Conservation (phyloP, 64 coral and sea anemone species). For the Stichodactyla mertensii region DNA sequence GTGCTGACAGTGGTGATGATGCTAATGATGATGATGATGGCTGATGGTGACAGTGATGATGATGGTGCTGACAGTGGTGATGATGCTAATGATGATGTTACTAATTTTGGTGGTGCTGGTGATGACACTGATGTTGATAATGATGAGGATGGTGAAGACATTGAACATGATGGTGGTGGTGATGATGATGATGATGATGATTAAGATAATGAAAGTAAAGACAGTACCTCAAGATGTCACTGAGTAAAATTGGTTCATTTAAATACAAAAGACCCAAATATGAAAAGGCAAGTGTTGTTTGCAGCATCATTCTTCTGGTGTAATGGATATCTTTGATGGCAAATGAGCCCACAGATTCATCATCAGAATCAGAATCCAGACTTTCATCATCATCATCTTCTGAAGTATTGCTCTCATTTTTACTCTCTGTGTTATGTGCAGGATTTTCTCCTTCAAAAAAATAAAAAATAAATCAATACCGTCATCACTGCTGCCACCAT, state of each 20-base stretch:
- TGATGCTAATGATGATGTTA: too few relatives aligned
- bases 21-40: too few relatives aligned
- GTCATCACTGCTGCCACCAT: neutral
- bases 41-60: too few relatives aligned
- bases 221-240: slow-evolving; percentile 2
- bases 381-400: neutral
- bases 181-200: neutral
- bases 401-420: neutral
- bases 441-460: neutral
- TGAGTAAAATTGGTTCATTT: slow-evolving; percentile 23
- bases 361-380: neutral
- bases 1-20: too few relatives aligned
- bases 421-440: neutral
- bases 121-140: too few relatives aligned
- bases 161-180: too few relatives aligned
- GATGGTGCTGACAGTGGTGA: too few relatives aligned
- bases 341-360: neutral
- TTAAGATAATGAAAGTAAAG: neutral
- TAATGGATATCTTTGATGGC: neutral
- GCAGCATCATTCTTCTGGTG: neutral
- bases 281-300: neutral
- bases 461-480: too few relatives aligned
- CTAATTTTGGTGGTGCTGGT: too few relatives aligned
- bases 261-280: neutral
- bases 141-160: too few relatives aligned